Percentiles rank a stretch among this genome's conserved stretches.
phyloP scores from a whole-genome alignment of 2,797 vertebrate genomes.

The Sebastes itinus region DNA sequence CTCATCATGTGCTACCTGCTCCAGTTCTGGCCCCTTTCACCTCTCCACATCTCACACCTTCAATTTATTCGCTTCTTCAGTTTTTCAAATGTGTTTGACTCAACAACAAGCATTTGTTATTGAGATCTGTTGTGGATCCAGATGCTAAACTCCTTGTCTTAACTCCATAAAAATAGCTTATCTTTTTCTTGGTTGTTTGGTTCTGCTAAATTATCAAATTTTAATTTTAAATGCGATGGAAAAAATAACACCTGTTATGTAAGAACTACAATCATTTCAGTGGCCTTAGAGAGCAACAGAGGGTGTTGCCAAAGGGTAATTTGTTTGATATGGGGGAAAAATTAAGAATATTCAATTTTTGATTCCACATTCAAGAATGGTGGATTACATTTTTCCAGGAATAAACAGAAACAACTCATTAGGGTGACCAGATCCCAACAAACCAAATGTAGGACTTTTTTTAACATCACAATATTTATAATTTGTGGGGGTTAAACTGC shows the following conservation, averaged over 20 bases:
- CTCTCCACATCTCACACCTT: background rate
- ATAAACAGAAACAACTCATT: accelerated
- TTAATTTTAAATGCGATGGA: background rate
- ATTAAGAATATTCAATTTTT: background rate
- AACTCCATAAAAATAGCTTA: background rate
- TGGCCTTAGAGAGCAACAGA: background rate
- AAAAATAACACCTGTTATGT: background rate
- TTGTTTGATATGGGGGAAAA: background rate
- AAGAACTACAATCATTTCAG: background rate
- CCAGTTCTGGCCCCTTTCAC: background rate
- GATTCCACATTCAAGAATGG: background rate
- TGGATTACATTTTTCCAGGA: background rate
- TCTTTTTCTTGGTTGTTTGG: background rate
- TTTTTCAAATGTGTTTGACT: background rate
- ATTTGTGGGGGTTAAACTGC: too few relatives aligned
- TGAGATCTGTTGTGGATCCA: background rate
- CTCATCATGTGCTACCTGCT: too few relatives aligned
- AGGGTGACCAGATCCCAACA: too few relatives aligned
- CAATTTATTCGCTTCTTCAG: background rate
- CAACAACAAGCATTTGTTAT: background rate
- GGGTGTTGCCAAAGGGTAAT: background rate
- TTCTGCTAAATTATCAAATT: background rate
- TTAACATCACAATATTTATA: too few relatives aligned
- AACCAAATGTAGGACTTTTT: too few relatives aligned
- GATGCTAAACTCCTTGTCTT: background rate